Conservation (phyloP, 2,888 invertebrate species). For the Sisyra terminalis region DNA sequence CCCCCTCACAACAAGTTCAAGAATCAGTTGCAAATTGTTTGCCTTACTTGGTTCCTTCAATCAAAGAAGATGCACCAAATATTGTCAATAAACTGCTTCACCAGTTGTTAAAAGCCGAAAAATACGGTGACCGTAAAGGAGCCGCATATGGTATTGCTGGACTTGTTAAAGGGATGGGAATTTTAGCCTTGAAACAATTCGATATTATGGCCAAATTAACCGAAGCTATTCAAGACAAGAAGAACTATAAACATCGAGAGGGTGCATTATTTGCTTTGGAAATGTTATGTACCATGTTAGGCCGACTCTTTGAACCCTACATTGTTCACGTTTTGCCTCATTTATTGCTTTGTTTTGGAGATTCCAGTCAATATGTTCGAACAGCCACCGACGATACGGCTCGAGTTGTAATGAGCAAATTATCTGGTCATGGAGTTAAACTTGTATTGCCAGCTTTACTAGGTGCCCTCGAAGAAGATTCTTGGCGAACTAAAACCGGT, state of each 20-base stretch:
- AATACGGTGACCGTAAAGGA: constrained; percentile 84
- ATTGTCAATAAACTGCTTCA: constrained; percentile 77
- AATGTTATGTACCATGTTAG: constrained; percentile 88
- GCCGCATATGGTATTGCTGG: constrained; percentile 97
- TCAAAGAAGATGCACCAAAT: constrained; percentile 78
- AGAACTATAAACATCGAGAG: constrained; percentile 85
- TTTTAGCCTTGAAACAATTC: constrained; percentile 83
- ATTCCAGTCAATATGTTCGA: constrained; percentile 87
- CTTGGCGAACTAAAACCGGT: constrained; percentile 96
- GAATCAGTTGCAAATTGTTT: constrained; percentile 94
- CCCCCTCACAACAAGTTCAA: constrained; percentile 95
- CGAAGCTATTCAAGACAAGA: constrained; percentile 90
- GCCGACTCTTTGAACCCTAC: constrained; percentile 95
- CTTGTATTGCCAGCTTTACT: constrained; percentile 86
- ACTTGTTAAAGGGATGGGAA: constrained; percentile 91
- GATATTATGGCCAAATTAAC: constrained; percentile 91
- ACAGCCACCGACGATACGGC: constrained; percentile 94
- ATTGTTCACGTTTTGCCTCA: constrained; percentile 94
- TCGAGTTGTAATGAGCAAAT: constrained; percentile 84
- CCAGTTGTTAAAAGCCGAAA: constrained; percentile 76
- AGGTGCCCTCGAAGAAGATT: constrained; percentile 89
- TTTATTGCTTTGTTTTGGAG: constrained; percentile 88
- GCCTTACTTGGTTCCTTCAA: constrained; percentile 81
- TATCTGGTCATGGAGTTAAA: constrained; percentile 95
- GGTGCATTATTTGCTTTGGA: constrained; percentile 95